Evolutionary conservation across 1,140 invertebrate genomes (phyloP).

Genomic region (Scaptodrosophila lebanonensis): DNA sequence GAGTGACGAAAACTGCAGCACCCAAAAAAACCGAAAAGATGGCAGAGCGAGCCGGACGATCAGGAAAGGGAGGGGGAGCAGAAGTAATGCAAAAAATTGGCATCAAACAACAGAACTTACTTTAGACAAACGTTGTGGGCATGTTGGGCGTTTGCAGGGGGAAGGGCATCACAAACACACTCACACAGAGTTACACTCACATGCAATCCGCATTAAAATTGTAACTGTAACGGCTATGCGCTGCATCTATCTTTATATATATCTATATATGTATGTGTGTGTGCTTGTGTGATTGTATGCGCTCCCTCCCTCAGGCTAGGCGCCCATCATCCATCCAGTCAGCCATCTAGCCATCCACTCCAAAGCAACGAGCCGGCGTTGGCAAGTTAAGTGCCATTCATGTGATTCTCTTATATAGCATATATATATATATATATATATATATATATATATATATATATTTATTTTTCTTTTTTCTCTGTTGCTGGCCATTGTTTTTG

Average conservation of each 20-base stretch:
- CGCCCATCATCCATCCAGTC: slow-evolving; percentile 20
- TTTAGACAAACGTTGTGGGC: slow-evolving; percentile 36
- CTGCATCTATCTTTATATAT: slow-evolving; percentile 3
- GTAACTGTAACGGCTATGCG: slow-evolving; percentile 59
- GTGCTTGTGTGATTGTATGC: slow-evolving; percentile 31
- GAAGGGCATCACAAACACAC: background rate
- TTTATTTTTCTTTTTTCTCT: slow-evolving; percentile 14
- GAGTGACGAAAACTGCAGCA: slow-evolving; percentile 6
- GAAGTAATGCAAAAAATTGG: slow-evolving; percentile 67
- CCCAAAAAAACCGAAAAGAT: slow-evolving; percentile 19
- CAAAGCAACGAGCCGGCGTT: background rate
- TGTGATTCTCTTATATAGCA: slow-evolving; percentile 52
- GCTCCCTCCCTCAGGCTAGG: slow-evolving; percentile 9
- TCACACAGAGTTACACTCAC: slow-evolving; percentile 30
- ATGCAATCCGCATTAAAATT: slow-evolving; percentile 72
- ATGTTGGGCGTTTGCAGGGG: background rate
- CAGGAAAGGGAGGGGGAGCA: slow-evolving; percentile 5
- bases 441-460: too few species aligned
- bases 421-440: too few species aligned
- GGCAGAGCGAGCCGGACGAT: too few species aligned
- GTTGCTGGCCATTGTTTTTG: slow-evolving; percentile 8
- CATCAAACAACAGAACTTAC: slow-evolving; percentile 72
- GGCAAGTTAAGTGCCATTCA: slow-evolving; percentile 69
- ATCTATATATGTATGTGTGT: slow-evolving; percentile 19
- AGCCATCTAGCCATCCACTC: slow-evolving; percentile 11